These are phyloP conservation scores for Oceanites oceanicus DNA, from an alignment of 2,113 vertebrate species.

Conservation along the genomic window DNA sequence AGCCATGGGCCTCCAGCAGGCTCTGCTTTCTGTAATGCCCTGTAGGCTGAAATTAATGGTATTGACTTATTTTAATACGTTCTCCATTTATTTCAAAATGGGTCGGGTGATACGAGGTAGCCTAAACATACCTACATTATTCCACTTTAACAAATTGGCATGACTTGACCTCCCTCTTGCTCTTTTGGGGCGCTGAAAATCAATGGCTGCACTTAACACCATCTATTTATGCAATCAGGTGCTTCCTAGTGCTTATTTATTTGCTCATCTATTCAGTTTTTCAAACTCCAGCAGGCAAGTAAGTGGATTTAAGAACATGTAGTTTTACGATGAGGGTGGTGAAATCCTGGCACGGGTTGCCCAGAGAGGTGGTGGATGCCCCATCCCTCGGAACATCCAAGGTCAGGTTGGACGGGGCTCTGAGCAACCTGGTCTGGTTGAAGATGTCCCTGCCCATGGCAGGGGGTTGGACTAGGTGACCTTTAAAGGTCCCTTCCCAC, in stretches of 20 bases:
- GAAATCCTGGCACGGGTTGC: neutral
- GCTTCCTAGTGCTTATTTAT: neutral
- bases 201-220: neutral
- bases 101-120: neutral
- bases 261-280: neutral
- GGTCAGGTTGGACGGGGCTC: neutral
- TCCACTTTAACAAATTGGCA: neutral
- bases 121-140: neutral
- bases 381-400: rapidly evolving
- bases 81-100: neutral
- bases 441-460: neutral
- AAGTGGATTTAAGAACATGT: rapidly evolving
- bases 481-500: neutral
- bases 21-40: neutral
- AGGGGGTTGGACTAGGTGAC: rapidly evolving
- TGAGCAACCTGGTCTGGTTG: neutral
- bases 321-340: neutral
- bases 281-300: neutral
- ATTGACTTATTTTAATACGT: neutral
- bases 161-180: neutral
- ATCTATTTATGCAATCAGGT: neutral
- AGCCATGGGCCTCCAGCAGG: neutral
- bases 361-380: neutral
- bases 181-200: neutral
- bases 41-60: neutral